phyloP scores from a whole-genome alignment of 2,888 invertebrate species.

The Mayetiola destructor region DNA sequence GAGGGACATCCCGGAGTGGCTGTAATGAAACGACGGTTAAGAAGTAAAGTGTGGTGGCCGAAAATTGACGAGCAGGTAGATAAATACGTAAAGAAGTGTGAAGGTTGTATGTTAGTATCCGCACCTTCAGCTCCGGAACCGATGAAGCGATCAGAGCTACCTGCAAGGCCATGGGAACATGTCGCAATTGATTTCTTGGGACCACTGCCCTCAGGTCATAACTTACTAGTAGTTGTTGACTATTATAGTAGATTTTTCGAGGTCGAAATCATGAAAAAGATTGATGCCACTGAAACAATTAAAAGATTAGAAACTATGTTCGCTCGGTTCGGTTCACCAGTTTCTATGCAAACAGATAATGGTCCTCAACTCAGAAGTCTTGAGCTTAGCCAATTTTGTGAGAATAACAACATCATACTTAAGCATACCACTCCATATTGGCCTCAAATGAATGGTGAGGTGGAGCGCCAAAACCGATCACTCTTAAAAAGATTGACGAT shows the following conservation, averaged over 20 bases:
- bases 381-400: slow-evolving; percentile 18
- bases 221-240: slow-evolving; percentile 23
- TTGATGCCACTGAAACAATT: slow-evolving; percentile 18
- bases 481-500: slow-evolving; percentile 17
- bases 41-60: slow-evolving; percentile 16
- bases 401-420: slow-evolving; percentile 17
- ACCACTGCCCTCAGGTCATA: slow-evolving; percentile 21
- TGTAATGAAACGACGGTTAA: slow-evolving; percentile 14
- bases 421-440: slow-evolving; percentile 19
- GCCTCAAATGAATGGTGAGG: slow-evolving; percentile 17
- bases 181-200: slow-evolving; percentile 24
- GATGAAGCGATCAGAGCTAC: background rate
- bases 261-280: slow-evolving; percentile 17
- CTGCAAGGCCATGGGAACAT: slow-evolving; percentile 10
- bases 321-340: slow-evolving; percentile 21
- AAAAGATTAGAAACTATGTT: slow-evolving; percentile 20
- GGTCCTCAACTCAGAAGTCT: slow-evolving; percentile 17
- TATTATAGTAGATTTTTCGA: slow-evolving; percentile 24
- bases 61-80: background rate
- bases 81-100: slow-evolving; percentile 9
- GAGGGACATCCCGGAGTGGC: slow-evolving; percentile 16
- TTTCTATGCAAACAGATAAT: slow-evolving; percentile 20
- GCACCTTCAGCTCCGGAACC: slow-evolving; percentile 16
- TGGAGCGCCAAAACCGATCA: slow-evolving; percentile 15
- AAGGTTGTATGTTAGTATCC: slow-evolving; percentile 17